Evolutionary conservation across 2,797 vertebrate species (phyloP), one percentile per base, ranked within the genome.

Genomic region (Lateolabrax maculatus): DNA sequence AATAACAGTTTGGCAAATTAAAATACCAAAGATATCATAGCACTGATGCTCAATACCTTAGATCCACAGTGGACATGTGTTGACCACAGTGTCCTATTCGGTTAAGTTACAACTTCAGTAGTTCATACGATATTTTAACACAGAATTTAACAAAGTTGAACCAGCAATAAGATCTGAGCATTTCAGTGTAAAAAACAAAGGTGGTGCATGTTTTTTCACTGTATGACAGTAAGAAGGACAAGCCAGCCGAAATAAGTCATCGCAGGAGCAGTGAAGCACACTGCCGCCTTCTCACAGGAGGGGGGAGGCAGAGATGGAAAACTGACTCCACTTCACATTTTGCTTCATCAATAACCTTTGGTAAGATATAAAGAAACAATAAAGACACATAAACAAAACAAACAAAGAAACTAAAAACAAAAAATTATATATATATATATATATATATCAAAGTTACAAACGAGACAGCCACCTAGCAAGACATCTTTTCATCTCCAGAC

Each of bases 401-500:
- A 89, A 87, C 51, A n/a, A 27, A 49, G 34, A 55, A 62, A 89
- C n/a, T n/a, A n/a, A n/a, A n/a, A n/a, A n/a, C n/a, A n/a, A n/a
- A n/a, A n/a, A n/a, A n/a, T n/a, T n/a, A n/a, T n/a, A n/a, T n/a
- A n/a, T n/a, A n/a, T n/a, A 69, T n/a, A 85, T 73, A 87, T 58
- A 86, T 52, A 79, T 51, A 86, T 80, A 87, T 85, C 86, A 90
- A 90, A 91, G 81, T 86, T 77, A 91, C 77, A 88, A 90, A 85
- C 80, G 84, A 83, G 77, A 77, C 83, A 80, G 75, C 75, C 87
- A 90, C 84, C 89, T 84, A 85, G 83, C 81, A 89, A 90, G 92
- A 89, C 91, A 94, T 95, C 94, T 95, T 95, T 95, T 95, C 93
- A 95, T 96, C 93, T 94, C 78, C 82, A 91, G 91, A 94, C 90